Conservation (phyloP, 1,140 invertebrate genomes). For the Mylabris phalerata region DNA sequence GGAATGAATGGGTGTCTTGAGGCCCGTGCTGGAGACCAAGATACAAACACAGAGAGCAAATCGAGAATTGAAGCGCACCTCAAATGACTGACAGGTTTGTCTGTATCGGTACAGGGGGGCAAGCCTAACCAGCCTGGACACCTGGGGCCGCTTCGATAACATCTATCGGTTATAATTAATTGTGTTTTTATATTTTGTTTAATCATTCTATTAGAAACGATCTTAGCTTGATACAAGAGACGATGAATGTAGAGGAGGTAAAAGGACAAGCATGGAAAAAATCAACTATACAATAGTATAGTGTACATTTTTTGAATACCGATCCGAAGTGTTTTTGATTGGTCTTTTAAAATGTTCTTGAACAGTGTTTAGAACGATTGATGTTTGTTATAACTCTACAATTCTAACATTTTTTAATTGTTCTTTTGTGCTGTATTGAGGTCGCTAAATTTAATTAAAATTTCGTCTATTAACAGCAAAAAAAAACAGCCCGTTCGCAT, state of each 20-base stretch:
- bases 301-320: slow-evolving; percentile 32
- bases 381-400: too few species aligned
- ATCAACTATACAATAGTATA: slow-evolving; percentile 19
- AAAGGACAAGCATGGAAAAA: not conserved
- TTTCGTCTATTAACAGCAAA: too few species aligned
- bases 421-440: too few species aligned
- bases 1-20: not conserved
- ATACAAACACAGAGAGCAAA: slow-evolving; percentile 9
- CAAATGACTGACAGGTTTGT: slow-evolving; percentile 28
- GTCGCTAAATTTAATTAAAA: too few species aligned
- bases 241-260: not conserved
- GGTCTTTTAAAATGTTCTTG: slow-evolving; percentile 23
- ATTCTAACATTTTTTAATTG: too few species aligned
- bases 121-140: slow-evolving; percentile 27
- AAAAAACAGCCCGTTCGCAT: too few species aligned
- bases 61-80: slow-evolving; percentile 16
- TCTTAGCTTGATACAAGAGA: slow-evolving; percentile 20
- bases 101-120: slow-evolving; percentile 22
- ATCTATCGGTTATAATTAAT: slow-evolving; percentile 41
- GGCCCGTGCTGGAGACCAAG: not conserved
- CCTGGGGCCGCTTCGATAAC: slow-evolving; percentile 35
- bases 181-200: slow-evolving; percentile 43
- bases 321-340: slow-evolving; percentile 29
- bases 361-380: slow-evolving; percentile 11
- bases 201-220: slow-evolving; percentile 42